Conservation (phyloP, 2,797 vertebrate genomes). For the Ataeniobius toweri region DNA sequence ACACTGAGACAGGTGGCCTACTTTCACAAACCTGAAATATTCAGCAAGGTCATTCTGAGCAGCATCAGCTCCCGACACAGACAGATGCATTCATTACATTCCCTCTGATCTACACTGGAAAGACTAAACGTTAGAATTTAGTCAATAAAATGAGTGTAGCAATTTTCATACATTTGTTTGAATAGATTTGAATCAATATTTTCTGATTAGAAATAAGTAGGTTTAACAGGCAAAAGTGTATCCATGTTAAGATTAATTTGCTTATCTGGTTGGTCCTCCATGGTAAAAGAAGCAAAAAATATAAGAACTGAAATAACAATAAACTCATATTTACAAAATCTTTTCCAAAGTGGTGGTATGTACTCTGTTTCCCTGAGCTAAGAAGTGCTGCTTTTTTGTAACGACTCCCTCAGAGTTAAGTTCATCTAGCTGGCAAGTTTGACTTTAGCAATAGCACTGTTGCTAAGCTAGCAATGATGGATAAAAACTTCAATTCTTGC, state of each 20-base stretch:
- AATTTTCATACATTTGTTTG: background rate
- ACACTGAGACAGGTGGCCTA: conserved; percentile 65
- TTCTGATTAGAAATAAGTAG: background rate
- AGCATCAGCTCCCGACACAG: background rate
- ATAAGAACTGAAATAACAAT: too few relatives aligned
- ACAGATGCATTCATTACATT: background rate
- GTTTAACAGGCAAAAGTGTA: background rate
- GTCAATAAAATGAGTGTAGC: too few relatives aligned
- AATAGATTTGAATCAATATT: background rate
- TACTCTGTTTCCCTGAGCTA: background rate
- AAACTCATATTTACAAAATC: background rate
- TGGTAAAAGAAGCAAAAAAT: background rate
- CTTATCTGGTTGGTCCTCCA: background rate
- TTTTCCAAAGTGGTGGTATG: background rate
- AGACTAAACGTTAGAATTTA: background rate
- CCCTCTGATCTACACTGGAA: background rate
- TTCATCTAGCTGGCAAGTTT: background rate
- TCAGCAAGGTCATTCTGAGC: conserved; percentile 71
- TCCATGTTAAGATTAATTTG: background rate
- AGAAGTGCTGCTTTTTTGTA: background rate
- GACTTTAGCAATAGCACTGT: background rate
- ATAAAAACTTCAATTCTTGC: background rate
- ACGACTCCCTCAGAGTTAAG: background rate
- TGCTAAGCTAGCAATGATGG: background rate
- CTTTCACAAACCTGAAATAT: conserved; percentile 79